Base-by-base conservation (phyloP, 2,888 invertebrate species). In the Drosophila niveifrons region DNA sequence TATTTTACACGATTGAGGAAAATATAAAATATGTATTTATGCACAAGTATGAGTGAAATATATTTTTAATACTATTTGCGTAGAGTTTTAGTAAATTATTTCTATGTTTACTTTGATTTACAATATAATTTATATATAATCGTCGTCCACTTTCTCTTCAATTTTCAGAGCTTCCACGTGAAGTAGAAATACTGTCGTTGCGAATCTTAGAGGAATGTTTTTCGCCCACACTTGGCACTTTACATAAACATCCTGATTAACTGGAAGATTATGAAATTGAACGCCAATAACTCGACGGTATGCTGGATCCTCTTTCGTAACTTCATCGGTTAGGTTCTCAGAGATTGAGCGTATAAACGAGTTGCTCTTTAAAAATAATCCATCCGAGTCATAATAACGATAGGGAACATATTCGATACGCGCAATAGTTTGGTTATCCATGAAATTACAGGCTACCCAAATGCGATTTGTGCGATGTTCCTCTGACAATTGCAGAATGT, bases 251-350 rank as follows among this genome's bases (percentile, higher is more conserved):
- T 78, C 63, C 10, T 28, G 50, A 64, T 80, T 67, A 3, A 59
- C 7, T 4, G 87, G 89, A 2, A 83, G 36, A 51, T 80, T 47
- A 0, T 1, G 1, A n/a, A 83, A 61, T 39, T 75, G 47, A 0
- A 82, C 75, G 0, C 69, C 83, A 23, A 88, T 65, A n/a, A 88
- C 15, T 0, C 89, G 87, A 1, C 71, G 66, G 8, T 61, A 36
- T 7, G 57, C 55, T 0, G 87, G 81, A 51, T 63, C 34, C 4
- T 74, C 75, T 4, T 4, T 0, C 0, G 18, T 10, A 4, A 18
- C 28, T 2, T 47, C 17, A 1, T 17, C 34, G 17, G 76, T 65
- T 4, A 75, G 18, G 18, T 71, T 66, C 6, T 75, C 87, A 1
- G 66, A 59, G 2, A 66, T 2, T 4, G 28, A 2, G 7, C 52